Percentiles rank a stretch among this genome's conserved stretches.
These are phyloP conservation scores for Spea multiplicata DNA, from an alignment of 2,113 vertebrate genomes.

Conservation along the genomic window DNA sequence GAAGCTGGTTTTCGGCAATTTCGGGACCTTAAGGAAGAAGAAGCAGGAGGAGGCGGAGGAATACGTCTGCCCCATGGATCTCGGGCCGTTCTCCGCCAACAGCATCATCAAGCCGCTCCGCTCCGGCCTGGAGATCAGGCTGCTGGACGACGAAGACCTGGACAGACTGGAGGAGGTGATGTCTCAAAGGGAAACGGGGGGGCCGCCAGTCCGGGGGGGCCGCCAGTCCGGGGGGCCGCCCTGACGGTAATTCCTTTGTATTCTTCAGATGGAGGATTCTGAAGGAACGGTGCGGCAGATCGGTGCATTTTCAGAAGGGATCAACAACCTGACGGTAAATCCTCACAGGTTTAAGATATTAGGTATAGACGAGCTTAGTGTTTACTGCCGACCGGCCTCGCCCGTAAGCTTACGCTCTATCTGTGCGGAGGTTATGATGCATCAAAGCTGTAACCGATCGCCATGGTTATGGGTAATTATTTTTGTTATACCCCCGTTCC, in stretches of 20 bases:
- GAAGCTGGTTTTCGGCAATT: conserved; percentile 87
- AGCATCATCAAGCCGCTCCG: conserved; percentile 81
- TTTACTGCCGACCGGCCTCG: no score
- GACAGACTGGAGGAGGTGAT: conserved; percentile 89
- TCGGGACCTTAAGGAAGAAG: conserved; percentile 89
- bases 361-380: no score
- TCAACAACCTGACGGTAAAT: conserved; percentile 96
- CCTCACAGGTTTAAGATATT: not conserved
- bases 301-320: conserved; percentile 93
- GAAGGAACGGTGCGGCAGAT: conserved; percentile 98
- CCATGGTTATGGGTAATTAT: no score
- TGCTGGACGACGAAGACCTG: conserved; percentile 89
- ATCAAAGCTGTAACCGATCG: no score
- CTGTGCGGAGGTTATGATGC: no score
- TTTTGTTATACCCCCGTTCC: no score
- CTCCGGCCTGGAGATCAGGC: conserved; percentile 74
- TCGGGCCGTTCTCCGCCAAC: conserved; percentile 80
- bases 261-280: conserved; percentile 94
- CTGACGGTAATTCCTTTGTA: no score
- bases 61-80: conserved; percentile 95
- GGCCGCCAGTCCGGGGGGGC: no score
- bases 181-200: not conserved
- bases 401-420: no score
- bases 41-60: conserved; percentile 91
- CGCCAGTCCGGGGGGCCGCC: no score